A percentile compares a stretch with the other conserved stretches of the same genome.
These are phyloP conservation scores for Sparus aurata DNA, from an alignment of 2,797 vertebrate genomes.

Conservation along the genomic window DNA sequence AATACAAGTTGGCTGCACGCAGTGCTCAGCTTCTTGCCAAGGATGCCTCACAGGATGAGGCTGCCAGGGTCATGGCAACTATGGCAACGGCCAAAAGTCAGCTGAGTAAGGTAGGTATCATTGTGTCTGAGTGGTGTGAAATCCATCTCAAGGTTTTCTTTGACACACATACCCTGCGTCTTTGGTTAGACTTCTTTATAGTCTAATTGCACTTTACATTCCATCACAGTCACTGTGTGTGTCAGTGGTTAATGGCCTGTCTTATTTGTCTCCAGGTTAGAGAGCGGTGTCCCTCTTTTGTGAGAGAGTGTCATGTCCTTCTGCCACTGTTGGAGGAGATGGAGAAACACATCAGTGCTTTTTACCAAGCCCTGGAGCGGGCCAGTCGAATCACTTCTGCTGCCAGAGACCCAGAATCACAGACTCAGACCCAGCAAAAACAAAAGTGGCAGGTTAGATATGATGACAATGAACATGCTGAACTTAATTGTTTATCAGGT, in stretches of 20 bases:
- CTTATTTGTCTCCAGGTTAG: constrained; percentile 86
- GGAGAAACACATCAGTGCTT: constrained; percentile 93
- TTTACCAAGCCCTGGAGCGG: constrained; percentile 94
- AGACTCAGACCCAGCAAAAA: constrained; percentile 71
- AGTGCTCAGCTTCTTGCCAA: constrained; percentile 93
- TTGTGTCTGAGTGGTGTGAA: not conserved
- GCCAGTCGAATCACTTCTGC: constrained; percentile 88
- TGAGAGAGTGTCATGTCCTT: constrained; percentile 91
- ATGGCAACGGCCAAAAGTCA: constrained; percentile 92
- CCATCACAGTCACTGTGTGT: not conserved
- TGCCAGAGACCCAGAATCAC: constrained; percentile 84
- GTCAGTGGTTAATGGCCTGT: constrained; percentile 17
- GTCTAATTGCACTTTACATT: constrained; percentile 3
- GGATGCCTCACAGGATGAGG: constrained; percentile 92
- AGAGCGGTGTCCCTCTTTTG: constrained; percentile 87
- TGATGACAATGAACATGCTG: not conserved
- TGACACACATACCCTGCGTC: not conserved
- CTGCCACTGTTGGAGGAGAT: constrained; percentile 92
- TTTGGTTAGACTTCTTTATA: not conserved
- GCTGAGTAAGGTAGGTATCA: constrained; percentile 89
- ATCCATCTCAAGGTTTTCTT: not conserved
- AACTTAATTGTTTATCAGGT: not conserved
- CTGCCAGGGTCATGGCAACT: constrained; percentile 88
- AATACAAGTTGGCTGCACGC: constrained; percentile 91
- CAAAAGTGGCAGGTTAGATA: constrained; percentile 81